Base-by-base conservation (phyloP, 2,113 vertebrate species). In the Pachypanchax playfairii region DNA sequence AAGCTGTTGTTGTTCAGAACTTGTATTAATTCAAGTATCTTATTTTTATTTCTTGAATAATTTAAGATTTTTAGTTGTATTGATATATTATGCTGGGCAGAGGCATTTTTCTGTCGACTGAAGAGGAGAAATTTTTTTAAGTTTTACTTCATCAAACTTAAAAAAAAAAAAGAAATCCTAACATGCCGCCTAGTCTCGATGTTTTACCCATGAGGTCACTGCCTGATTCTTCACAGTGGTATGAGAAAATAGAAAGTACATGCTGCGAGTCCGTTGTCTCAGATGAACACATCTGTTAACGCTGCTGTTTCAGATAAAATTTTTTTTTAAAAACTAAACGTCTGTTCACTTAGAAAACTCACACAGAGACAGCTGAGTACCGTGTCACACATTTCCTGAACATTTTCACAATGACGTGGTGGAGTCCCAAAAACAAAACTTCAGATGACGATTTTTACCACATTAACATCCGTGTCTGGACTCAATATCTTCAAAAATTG, bases 191-290 rank as follows among this genome's bases (percentile, higher is more conserved):
- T 26, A 2, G 15, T 43, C 15, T 29, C 8, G 6, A 39, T 59
- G 24, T 50, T 68, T 61, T 18, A 7, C 49, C 22, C 7, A 2
- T 64, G 47, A 71, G 55, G 36, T 69, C 64, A 80, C 10, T 56
- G 28, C 39, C 8, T 2, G 9, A 54, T 54, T 65, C 24, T 35
- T 52, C 26, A 14, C 50, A 41, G 66, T 20, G 61, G 61, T n/a
- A 5, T 50, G 57, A 67, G 21, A 38, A 86, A 88, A 83, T 79
- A 85, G 65, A 84, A 83, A 38, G 29, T 41, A 1, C 72, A 39
- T 28, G 72, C 77, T 79, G 62, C 26, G 79, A 74, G 58, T 36
- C 5, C 9, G 11, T 4, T 50, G n/a, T 65, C 69, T 81, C 66
- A 29, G 20, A 76, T 70, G 70, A 77, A 73, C 77, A 70, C 67